Conservation (phyloP, 1,140 invertebrate species). For the Ips nitidus region DNA sequence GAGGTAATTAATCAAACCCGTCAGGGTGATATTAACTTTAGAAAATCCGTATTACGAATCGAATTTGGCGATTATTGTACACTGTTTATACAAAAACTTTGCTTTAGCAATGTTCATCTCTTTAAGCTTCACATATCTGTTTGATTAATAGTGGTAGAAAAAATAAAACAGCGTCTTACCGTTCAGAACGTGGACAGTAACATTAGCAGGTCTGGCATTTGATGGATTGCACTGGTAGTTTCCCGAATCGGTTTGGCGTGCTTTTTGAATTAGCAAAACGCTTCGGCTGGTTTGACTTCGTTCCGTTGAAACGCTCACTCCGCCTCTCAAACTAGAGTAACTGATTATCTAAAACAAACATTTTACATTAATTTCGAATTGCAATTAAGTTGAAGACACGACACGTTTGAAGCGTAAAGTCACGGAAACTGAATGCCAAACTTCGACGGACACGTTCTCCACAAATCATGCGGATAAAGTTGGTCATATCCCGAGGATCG, state of each 20-base stretch:
- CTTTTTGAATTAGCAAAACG: conserved; percentile 79
- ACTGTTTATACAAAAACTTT: neutral
- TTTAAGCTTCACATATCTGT: neutral
- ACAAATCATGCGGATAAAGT: conserved; percentile 2
- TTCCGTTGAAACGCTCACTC: conserved; percentile 78
- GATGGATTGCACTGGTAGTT: conserved; percentile 84
- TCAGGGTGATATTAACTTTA: conserved; percentile 24
- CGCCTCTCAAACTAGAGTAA: conserved; percentile 72
- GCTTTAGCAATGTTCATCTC: neutral
- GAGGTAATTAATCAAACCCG: conserved; percentile 17
- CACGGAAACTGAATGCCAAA: conserved; percentile 3
- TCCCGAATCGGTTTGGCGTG: conserved; percentile 74
- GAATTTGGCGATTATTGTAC: conserved; percentile 6
- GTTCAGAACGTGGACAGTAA: conserved; percentile 87
- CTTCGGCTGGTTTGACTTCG: conserved; percentile 82
- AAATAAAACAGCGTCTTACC: conserved; percentile 63
- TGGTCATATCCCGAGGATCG: neutral
- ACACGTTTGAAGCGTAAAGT: too few species aligned
- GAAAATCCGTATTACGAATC: conserved; percentile 10
- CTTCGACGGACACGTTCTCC: neutral
- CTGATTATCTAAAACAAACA: conserved; percentile 64
- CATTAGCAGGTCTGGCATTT: conserved; percentile 83
- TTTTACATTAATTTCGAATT: too few species aligned
- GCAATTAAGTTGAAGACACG: too few species aligned
- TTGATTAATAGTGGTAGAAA: conserved; percentile 1